Evolutionary conservation across 2,888 invertebrate genomes (phyloP), one percentile per base, ranked within the genome.

Genomic region (Lithophane semibrunnea): DNA sequence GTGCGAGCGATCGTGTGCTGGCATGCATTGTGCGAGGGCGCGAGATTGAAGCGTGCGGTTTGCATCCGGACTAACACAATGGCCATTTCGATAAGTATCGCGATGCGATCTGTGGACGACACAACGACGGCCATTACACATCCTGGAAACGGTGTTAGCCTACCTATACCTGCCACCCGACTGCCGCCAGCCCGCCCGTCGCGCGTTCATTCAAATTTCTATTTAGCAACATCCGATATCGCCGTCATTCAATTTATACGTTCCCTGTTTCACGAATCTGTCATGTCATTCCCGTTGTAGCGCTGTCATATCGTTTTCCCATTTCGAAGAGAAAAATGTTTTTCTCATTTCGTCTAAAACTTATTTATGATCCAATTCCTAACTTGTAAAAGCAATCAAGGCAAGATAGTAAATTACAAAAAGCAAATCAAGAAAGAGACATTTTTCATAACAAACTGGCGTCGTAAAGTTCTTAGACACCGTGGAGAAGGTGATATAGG

Each of bases 41-140:
- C 91, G 93, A 94, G 92, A 93, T 93, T 92, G 92, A 91, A 94
- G 91, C 94, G 92, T 94, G 94, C 92, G 94, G 94, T 93, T 92
- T 90, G 92, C 92, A 92, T 94, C 95, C 94, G 94, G 93, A 88
- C 90, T 88, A 80, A 87, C 90, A 95, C 94, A 95, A 94, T 94
- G 81, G 90, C 88, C 82, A 88, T 90, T 88, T 90, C 92, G 94
- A 94, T 95, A 93, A 92, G 89, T 90, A 95, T 94, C 94, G 88
- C 92, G 93, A 92, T 92, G 91, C 89, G 91, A 94, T 93, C 93
- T 90, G 88, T 89, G 90, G 87, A 87, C 86, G 78, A 80, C 85
- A 83, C 84, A 80, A 37, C 82, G 81, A 80, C 84, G 76, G 86
- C 87, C 88, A 89, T 90, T 90, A 91, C 89, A 90, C 90, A 89